Evolutionary conservation across 2,797 vertebrate species (phyloP), one percentile per base, ranked within the genome.

Genomic region (Danionella dracula): DNA sequence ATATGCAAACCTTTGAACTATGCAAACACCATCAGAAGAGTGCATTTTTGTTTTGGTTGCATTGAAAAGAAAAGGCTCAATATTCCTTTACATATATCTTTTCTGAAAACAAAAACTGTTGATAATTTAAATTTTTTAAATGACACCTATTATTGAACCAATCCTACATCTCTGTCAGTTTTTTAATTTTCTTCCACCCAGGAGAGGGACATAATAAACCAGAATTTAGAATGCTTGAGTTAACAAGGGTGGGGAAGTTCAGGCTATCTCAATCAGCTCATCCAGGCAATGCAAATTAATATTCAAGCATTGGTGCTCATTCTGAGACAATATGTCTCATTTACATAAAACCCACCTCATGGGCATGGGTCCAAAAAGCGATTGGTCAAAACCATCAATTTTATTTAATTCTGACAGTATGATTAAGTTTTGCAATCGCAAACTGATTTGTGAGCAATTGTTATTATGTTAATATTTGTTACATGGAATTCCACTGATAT

Each of bases 201-300:
- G n/a, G n/a, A n/a, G n/a, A n/a, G n/a, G n/a, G n/a, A n/a, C 64
- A 57, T 45, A 35, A 20, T 3, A 27, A 27, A 27, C 66, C 35
- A 73, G 73, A 66, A 79, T 69, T 78, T 71, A 76, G 75, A n/a
- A 56, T 56, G 15, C 62, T 74, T 76, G 80, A 82, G 86, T 83
- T 81, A 80, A 68, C 51, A 38, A 71, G 72, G 74, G 56, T 59
- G 60, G 73, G 74, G 50, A 79, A 72, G 66, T 61, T 54, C 53
- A 35, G 77, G 49, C 60, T 37, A 34, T 65, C 71, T 74, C 64
- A 65, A 73, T 63, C 66, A 71, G 69, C 13, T 46, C 76, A 74
- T 78, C 71, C 56, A 82, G 62, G 56, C 73, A 8, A 72, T 58
- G 58, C 76, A 74, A 81, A 82, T 71, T 79, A 76, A 81, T 81